Conservation (phyloP, 2,113 vertebrate species). For the Microtus ochrogaster region DNA sequence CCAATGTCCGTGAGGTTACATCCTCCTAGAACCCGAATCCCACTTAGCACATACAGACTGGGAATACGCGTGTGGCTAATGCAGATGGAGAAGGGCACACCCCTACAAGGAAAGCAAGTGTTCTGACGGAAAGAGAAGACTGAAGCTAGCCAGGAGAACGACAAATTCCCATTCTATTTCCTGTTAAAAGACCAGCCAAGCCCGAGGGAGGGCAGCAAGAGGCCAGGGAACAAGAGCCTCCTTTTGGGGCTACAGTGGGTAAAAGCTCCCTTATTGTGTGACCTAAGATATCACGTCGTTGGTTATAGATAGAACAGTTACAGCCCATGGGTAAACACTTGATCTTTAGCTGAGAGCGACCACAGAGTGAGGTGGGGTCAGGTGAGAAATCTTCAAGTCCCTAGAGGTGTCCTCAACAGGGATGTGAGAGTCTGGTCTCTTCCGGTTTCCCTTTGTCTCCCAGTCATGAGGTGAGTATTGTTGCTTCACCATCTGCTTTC, state of each 20-base stretch:
- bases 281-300: neutral
- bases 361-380: neutral
- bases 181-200: neutral
- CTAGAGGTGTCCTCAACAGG: neutral
- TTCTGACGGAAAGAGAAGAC: neutral
- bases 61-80: neutral
- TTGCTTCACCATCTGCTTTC: neutral
- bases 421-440: neutral
- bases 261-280: neutral
- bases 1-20: neutral
- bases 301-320: neutral
- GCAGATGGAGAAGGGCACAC: neutral
- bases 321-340: neutral
- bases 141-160: neutral
- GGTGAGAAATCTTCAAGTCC: neutral
- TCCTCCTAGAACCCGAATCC: neutral
- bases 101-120: neutral
- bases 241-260: neutral
- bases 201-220: neutral
- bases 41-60: neutral
- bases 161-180: neutral
- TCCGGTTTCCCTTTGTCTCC: neutral
- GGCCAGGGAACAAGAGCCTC: neutral
- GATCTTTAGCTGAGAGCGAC: accelerated
- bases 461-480: neutral